Base-by-base conservation (phyloP, 2,113 vertebrate species). In the Benitochromis conjunctus region DNA sequence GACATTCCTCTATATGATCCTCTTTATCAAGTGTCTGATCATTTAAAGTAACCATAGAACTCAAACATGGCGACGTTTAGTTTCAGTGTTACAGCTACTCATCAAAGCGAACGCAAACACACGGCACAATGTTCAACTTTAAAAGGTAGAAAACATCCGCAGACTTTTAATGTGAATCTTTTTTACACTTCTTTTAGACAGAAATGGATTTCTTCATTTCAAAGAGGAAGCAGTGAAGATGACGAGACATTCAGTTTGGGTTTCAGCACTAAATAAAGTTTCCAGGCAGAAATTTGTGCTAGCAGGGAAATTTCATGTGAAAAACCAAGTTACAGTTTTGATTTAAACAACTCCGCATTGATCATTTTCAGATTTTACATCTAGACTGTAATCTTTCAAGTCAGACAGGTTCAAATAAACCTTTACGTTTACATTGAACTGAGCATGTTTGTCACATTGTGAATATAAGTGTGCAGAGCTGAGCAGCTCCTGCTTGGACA, bases 11-110 rank as follows among this genome's bases (percentile, higher is more conserved):
- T n/a, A n/a, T n/a, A n/a, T n/a, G n/a, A n/a, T n/a, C n/a, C n/a
- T n/a, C n/a, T n/a, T n/a, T n/a, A n/a, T n/a, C n/a, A n/a, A n/a
- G 38, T 7, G 19, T n/a, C 43, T 14, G 9, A 55, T 38, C 51
- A 29, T 6, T 48, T 12, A 6, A 80, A 62, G 18, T 54, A 74
- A 81, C 83, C 78, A 51, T 54, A 86, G 91, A 86, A 89, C 89
- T 86, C 88, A 84, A 48, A 86, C 29, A 54, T 6, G 16, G 16
- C 43, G 31, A 77, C 57, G 9, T 54, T 89, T 29, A 29, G 29
- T 29, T 29, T 29, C 4, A 29, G 29, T 29, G 29, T 29, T 4
- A 29, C 29, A 29, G 29, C 29, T 29, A 4, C 29, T 29, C 4
- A 29, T 29, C 38, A 48, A 71, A 74, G 1, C 11, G 6, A 0